phyloP scores from a whole-genome alignment of 1,140 invertebrate species.

The Eciton burchellii region DNA sequence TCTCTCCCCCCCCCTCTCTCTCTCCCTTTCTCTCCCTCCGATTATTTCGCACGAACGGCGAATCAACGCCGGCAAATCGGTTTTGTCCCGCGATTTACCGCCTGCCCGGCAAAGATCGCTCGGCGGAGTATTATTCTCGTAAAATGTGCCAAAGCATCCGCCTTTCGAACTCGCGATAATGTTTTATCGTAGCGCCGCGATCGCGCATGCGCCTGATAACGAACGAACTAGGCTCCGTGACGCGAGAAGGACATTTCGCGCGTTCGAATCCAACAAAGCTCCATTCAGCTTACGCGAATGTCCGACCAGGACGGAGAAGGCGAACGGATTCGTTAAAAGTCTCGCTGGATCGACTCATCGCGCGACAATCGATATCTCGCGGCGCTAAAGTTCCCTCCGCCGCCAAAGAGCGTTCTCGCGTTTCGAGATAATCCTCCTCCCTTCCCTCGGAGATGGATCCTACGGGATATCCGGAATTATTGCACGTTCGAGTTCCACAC shows the following conservation, averaged over 20 bases:
- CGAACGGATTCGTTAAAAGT: neutral
- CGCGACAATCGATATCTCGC: constrained; percentile 18
- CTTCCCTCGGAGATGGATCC: constrained; percentile 63
- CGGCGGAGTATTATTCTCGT: neutral
- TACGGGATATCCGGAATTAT: constrained; percentile 79
- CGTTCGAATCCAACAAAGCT: neutral
- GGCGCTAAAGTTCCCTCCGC: constrained; percentile 34
- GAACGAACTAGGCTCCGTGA: neutral
- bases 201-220: neutral
- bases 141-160: constrained; percentile 6
- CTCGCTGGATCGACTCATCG: neutral
- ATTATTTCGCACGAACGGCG: constrained; percentile 38
- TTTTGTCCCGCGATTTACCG: constrained; percentile 29
- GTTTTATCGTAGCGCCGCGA: neutral
- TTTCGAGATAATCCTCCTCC: constrained; percentile 80
- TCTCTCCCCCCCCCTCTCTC: neutral
- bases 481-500: constrained; percentile 64
- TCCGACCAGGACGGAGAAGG: neutral
- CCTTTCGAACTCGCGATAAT: constrained; percentile 12
- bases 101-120: neutral
- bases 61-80: constrained; percentile 17
- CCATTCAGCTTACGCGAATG: neutral
- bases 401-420: constrained; percentile 84
- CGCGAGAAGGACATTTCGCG: too few relatives aligned
- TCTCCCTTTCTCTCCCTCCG: neutral